phyloP scores from a whole-genome alignment of 2,113 vertebrate genomes.

The Thymallus thymallus region DNA sequence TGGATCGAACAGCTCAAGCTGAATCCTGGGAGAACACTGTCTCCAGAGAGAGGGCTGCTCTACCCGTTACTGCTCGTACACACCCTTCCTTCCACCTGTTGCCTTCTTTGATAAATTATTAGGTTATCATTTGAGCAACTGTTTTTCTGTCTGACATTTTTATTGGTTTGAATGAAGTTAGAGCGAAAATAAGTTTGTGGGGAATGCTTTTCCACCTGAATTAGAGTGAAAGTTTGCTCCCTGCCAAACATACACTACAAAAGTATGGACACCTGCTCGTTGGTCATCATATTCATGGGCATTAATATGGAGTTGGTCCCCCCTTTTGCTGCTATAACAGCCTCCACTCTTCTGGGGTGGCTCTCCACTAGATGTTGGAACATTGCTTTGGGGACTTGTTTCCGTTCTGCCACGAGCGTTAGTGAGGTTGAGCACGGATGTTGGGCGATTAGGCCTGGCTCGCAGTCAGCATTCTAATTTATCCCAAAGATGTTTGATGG shows the following conservation, averaged over 20 bases:
- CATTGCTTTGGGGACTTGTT: too few species aligned
- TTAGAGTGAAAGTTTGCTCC: background rate
- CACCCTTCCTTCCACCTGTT: background rate
- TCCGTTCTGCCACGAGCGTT: too few species aligned
- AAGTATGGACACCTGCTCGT: too few species aligned
- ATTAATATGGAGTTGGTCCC: too few species aligned
- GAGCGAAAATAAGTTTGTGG: background rate
- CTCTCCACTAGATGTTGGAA: too few species aligned
- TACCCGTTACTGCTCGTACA: background rate
- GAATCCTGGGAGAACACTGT: background rate
- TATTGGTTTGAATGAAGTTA: conserved; percentile 16
- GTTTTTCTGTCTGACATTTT: background rate
- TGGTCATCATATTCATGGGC: background rate
- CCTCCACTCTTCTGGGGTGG: too few species aligned
- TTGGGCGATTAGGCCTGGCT: too few species aligned
- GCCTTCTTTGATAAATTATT: conserved; percentile 2
- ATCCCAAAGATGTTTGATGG: too few species aligned
- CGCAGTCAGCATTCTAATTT: too few species aligned
- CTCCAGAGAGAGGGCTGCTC: background rate
- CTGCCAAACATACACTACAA: background rate
- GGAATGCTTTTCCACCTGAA: background rate
- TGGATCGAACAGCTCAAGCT: background rate
- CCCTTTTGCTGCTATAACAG: too few species aligned
- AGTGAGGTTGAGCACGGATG: too few species aligned
- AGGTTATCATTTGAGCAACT: conserved; percentile 2